Percentiles rank a stretch among this genome's conserved stretches.
These are phyloP conservation scores for Clusia tigrina DNA, from an alignment of 2,888 invertebrate genomes.

Conservation along the genomic window DNA sequence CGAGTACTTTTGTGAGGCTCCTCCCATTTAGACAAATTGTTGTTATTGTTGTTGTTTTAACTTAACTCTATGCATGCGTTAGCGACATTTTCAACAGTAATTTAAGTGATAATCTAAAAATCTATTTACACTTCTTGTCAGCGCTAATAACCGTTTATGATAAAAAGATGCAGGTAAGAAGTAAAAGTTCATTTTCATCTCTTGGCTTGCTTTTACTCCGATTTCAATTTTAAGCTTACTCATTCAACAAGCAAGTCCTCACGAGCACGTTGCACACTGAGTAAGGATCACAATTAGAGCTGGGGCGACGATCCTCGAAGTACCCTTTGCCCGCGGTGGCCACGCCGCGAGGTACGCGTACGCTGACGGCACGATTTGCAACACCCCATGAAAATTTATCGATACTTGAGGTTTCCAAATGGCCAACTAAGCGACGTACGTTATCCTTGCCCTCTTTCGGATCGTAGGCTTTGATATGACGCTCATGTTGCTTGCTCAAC, in stretches of 20 bases:
- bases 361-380: slow-evolving; percentile 73
- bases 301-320: slow-evolving; percentile 80
- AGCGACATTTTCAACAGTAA: no score
- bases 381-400: slow-evolving; percentile 74
- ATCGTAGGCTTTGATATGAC: slow-evolving; percentile 82
- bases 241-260: slow-evolving; percentile 64
- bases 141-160: slow-evolving; percentile 1
- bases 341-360: slow-evolving; percentile 77
- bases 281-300: slow-evolving; percentile 79
- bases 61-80: no score
- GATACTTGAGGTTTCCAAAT: slow-evolving; percentile 75
- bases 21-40: no score
- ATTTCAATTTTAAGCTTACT: slow-evolving; percentile 29
- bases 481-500: slow-evolving; percentile 74
- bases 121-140: no score
- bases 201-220: not conserved
- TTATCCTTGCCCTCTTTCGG: slow-evolving; percentile 81
- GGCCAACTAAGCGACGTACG: slow-evolving; percentile 77
- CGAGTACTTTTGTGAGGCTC: no score
- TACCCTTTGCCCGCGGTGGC: slow-evolving; percentile 78
- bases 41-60: no score
- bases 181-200: not conserved
- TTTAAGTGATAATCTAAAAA: no score
- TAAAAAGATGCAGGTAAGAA: no score
- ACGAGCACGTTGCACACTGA: slow-evolving; percentile 72